A percentile compares a stretch with the other conserved stretches of the same genome.
These are phyloP conservation scores for Neomorphus geoffroyi DNA, from an alignment of 2,797 vertebrate species.

Conservation along the genomic window DNA sequence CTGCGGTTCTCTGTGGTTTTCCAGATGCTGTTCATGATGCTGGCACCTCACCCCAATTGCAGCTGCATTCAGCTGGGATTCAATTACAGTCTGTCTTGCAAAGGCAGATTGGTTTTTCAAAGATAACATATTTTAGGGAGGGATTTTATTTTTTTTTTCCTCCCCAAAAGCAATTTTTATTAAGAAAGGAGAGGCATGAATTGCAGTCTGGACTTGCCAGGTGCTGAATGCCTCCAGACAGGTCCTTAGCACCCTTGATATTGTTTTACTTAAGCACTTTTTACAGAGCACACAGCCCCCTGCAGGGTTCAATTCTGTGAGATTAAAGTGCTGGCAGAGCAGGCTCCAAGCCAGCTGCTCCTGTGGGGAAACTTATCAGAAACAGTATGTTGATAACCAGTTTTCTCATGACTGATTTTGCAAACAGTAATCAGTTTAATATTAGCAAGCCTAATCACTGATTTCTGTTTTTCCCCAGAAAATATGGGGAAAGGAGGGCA, in stretches of 20 bases:
- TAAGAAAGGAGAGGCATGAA: not conserved
- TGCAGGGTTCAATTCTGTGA: not conserved
- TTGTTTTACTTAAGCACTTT: not conserved
- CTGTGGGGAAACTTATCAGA: not conserved
- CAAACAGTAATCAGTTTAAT: not conserved
- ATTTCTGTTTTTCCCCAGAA: not conserved
- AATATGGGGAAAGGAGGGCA: not conserved
- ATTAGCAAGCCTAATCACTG: not conserved
- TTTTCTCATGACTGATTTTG: not conserved
- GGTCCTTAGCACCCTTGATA: not conserved
- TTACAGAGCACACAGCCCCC: not conserved
- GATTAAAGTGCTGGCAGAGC: not conserved
- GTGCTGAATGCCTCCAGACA: not conserved
- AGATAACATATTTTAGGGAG: constrained; percentile 58
- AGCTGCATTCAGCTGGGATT: constrained; percentile 74
- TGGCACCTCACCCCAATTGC: constrained; percentile 64
- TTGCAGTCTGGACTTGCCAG: not conserved
- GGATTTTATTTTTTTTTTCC: not conserved
- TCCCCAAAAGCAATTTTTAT: not conserved
- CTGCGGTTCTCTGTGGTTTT: constrained; percentile 37
- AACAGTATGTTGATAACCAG: not conserved
- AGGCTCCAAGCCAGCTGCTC: not conserved
- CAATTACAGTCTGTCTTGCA: constrained; percentile 67
- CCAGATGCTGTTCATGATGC: constrained; percentile 52
- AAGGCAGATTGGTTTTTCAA: constrained; percentile 67